phyloP scores from a whole-genome alignment of 2,113 vertebrate genomes.

The Stigmatopora nigra region DNA sequence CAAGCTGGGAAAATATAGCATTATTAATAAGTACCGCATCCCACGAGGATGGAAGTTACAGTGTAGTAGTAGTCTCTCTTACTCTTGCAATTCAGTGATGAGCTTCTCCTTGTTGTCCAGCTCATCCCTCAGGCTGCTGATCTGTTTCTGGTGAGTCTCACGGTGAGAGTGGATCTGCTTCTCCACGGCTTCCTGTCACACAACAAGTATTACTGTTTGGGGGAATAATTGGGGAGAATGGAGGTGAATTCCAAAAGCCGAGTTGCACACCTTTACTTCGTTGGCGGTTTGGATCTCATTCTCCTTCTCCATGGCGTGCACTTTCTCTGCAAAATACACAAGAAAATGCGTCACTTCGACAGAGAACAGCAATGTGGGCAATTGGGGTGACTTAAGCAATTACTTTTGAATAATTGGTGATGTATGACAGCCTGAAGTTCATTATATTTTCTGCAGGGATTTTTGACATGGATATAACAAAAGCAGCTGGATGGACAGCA shows the following conservation, averaged over 20 bases:
- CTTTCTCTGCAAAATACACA: slow-evolving; percentile 77
- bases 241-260: not conserved
- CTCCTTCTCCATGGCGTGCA: slow-evolving; percentile 95
- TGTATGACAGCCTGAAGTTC: not conserved
- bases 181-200: slow-evolving; percentile 86
- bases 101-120: slow-evolving; percentile 91
- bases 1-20: slow-evolving; percentile 66
- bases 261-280: slow-evolving; percentile 81
- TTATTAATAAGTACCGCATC: not conserved
- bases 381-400: not conserved
- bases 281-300: slow-evolving; percentile 94
- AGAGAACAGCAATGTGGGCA: not conserved
- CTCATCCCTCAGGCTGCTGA: slow-evolving; percentile 91
- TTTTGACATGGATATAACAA: not conserved
- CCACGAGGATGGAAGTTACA: not conserved
- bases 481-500: not conserved
- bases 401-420: not conserved
- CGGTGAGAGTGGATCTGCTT: slow-evolving; percentile 94
- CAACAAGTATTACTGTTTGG: not conserved
- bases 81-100: slow-evolving; percentile 96
- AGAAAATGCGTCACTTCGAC: not conserved
- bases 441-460: not conserved
- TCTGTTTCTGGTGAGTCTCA: slow-evolving; percentile 92
- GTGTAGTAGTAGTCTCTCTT: slow-evolving; percentile 42
- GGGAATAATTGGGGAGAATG: not conserved